A percentile compares a stretch with the other conserved stretches of the same genome.
phyloP scores from a whole-genome alignment of 2,113 vertebrate genomes.

The Crocuta crocuta region DNA sequence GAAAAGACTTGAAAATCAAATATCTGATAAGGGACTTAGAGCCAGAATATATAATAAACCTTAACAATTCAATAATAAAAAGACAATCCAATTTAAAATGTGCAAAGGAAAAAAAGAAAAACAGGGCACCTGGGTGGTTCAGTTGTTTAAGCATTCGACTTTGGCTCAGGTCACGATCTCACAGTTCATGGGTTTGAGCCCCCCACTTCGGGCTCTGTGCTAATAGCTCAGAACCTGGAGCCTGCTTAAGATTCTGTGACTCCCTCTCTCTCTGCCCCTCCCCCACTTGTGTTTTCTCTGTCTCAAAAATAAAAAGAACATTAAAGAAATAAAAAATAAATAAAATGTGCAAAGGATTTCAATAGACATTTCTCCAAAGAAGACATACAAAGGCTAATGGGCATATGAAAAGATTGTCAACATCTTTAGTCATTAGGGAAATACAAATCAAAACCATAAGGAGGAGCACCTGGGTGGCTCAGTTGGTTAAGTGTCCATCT shows the following conservation, averaged over 20 bases:
- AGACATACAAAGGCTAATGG: background rate
- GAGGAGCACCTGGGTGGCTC: background rate
- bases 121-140: no score
- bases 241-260: background rate
- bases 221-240: background rate
- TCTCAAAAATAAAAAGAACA: background rate
- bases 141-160: no score
- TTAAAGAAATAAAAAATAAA: background rate
- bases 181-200: background rate
- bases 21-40: background rate
- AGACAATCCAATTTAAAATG: constrained; percentile 15
- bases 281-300: background rate
- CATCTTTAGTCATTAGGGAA: constrained; percentile 15
- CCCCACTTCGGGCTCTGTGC: background rate
- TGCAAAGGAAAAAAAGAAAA: background rate
- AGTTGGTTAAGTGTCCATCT: no score
- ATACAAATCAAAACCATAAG: background rate
- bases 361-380: constrained; percentile 8
- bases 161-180: no score
- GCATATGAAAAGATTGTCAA: background rate
- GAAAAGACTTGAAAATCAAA: constrained; percentile 25
- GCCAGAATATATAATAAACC: background rate
- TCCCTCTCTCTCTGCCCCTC: background rate
- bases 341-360: background rate
- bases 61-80: constrained; percentile 12